These are phyloP conservation scores for Adelphocoris suturalis DNA, from an alignment of 2,888 invertebrate species.

Conservation along the genomic window DNA sequence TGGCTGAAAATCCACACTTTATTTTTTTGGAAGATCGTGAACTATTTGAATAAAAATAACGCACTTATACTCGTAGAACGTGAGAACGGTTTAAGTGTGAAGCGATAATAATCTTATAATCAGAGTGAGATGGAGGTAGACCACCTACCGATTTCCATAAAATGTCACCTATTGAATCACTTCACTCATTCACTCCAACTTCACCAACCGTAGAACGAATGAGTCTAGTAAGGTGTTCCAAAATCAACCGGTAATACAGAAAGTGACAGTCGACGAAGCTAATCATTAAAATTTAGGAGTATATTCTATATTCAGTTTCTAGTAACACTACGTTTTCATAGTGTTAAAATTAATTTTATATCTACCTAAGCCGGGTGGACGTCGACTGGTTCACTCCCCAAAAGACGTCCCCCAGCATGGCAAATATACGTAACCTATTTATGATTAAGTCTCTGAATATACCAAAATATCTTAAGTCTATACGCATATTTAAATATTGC, in stretches of 20 bases:
- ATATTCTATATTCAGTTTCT: conserved; percentile 54
- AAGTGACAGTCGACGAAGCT: neutral
- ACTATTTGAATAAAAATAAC: neutral
- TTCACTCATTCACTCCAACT: conserved; percentile 28
- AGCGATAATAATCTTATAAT: neutral
- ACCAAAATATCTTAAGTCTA: conserved; percentile 74
- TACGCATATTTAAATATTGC: conserved; percentile 72
- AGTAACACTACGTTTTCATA: conserved; percentile 13
- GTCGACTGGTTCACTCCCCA: neutral
- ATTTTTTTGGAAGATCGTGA: conserved; percentile 17
- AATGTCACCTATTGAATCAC: neutral
- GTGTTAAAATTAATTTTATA: conserved; percentile 31
- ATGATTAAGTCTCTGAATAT: conserved; percentile 62
- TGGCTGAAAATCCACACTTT: neutral
- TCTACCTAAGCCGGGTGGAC: neutral
- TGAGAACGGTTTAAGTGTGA: neutral
- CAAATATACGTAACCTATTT: conserved; percentile 26
- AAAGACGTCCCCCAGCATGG: neutral
- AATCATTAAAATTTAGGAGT: conserved; percentile 62
- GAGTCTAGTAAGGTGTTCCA: neutral
- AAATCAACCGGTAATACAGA: too few relatives aligned
- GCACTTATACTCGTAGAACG: neutral
- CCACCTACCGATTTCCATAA: neutral
- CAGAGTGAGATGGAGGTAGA: neutral
- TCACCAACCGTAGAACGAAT: conserved; percentile 7